Evolutionary conservation across 2,113 vertebrate genomes (phyloP).

Genomic region (Triplophysa dalaica): DNA sequence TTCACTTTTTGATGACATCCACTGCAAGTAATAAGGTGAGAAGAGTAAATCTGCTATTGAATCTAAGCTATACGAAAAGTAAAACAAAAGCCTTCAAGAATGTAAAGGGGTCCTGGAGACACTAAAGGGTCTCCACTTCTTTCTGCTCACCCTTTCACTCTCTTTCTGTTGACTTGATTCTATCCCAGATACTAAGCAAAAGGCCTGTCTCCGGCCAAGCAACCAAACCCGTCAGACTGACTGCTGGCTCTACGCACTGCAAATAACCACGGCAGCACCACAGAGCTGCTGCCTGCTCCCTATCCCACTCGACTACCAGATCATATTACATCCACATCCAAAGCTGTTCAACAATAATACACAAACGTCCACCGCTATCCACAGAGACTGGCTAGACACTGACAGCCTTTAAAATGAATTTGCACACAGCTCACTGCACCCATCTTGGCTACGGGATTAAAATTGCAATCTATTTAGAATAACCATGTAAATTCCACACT

Average conservation of each 20-base stretch:
- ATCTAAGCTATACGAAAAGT: neutral
- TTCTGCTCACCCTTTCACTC: slow-evolving; percentile 29
- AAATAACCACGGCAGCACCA: slow-evolving; percentile 70
- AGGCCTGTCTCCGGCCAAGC: slow-evolving; percentile 60
- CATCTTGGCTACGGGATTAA: neutral
- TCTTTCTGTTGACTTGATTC: slow-evolving; percentile 55
- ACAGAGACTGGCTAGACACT: neutral
- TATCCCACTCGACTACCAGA: slow-evolving; percentile 44
- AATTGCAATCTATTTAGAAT: neutral
- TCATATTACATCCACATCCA: slow-evolving; percentile 50
- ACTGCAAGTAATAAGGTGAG: too few relatives aligned
- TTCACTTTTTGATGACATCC: too few relatives aligned
- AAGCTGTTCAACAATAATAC: slow-evolving; percentile 50
- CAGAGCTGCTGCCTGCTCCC: slow-evolving; percentile 26
- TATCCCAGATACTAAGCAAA: slow-evolving; percentile 70
- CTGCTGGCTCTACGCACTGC: slow-evolving; percentile 73
- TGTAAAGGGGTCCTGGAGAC: slow-evolving; percentile 19
- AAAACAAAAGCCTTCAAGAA: neutral
- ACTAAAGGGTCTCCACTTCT: slow-evolving; percentile 2
- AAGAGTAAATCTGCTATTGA: too few relatives aligned
- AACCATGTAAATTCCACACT: neutral
- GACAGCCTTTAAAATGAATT: neutral
- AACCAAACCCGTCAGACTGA: slow-evolving; percentile 62
- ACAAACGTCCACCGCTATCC: slow-evolving; percentile 10
- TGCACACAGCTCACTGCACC: neutral